phyloP scores from a whole-genome alignment of 2,888 invertebrate genomes.

The Onthophagus sagittarius region DNA sequence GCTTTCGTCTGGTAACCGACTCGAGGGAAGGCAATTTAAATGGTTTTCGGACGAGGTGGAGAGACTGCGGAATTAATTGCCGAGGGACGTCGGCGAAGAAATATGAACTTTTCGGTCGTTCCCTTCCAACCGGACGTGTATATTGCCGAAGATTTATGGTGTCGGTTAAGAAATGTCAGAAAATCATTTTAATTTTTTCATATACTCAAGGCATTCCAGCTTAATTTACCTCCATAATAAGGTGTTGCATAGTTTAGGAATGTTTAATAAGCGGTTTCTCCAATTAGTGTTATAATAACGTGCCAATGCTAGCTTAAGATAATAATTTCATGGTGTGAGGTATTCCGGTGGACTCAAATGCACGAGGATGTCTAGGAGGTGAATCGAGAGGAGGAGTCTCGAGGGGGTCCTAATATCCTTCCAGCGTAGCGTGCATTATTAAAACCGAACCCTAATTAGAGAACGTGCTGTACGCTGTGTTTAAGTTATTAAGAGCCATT shows the following conservation, averaged over 20 bases:
- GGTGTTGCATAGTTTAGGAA: not conserved
- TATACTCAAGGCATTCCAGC: not conserved
- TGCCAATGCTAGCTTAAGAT: not conserved
- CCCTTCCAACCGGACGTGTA: not conserved
- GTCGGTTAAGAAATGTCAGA: not conserved
- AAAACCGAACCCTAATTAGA: conserved; percentile 23
- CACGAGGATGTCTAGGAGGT: not conserved
- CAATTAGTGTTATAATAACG: not conserved
- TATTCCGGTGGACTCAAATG: not conserved
- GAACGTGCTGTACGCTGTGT: conserved; percentile 12
- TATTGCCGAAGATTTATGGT: not conserved
- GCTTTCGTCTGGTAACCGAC: not conserved
- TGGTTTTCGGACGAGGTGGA: not conserved
- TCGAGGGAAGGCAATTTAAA: not conserved
- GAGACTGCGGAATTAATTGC: not conserved
- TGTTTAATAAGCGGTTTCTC: not conserved
- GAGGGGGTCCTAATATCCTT: not conserved
- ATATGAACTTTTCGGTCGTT: not conserved
- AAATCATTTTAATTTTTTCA: not conserved
- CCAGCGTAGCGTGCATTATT: conserved; percentile 20
- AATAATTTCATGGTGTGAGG: conserved; percentile 1
- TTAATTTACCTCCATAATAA: not conserved
- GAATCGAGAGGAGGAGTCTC: not conserved
- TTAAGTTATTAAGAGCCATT: conserved; percentile 22
- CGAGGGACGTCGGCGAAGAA: not conserved